phyloP scores from a whole-genome alignment of 2,888 invertebrate genomes.

The Kuschelorhynchus macadamiae region DNA sequence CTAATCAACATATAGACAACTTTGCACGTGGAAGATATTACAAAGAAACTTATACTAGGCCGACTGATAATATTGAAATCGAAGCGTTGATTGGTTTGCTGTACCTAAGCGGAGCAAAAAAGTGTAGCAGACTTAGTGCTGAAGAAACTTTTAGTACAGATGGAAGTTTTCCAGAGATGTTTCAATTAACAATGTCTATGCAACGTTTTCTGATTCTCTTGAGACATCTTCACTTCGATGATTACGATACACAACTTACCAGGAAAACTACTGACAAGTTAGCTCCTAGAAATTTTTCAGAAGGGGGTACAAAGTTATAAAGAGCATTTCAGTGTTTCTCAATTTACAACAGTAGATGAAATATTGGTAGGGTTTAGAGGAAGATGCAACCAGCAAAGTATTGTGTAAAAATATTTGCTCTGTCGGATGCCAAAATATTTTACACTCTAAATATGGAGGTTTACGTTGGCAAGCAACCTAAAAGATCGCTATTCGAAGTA shows the following conservation, averaged over 20 bases:
- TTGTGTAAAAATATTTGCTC: constrained; percentile 55
- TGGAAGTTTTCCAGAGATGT: constrained; percentile 55
- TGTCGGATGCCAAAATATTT: constrained; percentile 52
- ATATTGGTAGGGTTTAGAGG: constrained; percentile 50
- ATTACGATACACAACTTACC: constrained; percentile 46
- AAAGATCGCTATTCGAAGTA: constrained; percentile 46
- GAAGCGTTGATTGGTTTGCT: constrained; percentile 24
- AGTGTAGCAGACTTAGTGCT: constrained; percentile 52
- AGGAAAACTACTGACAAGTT: constrained; percentile 27
- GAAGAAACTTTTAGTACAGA: constrained; percentile 56
- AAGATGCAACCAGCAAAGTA: constrained; percentile 58
- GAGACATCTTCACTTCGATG: constrained; percentile 54
- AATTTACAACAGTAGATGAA: constrained; percentile 58
- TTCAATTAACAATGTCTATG: constrained; percentile 55
- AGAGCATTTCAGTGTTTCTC: constrained; percentile 52
- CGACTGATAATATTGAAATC: constrained; percentile 11
- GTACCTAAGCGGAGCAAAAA: constrained; percentile 50
- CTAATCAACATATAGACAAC: constrained; percentile 4
- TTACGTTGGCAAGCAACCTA: constrained; percentile 52
- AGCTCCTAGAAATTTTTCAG: constrained; percentile 19
- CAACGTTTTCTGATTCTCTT: constrained; percentile 54
- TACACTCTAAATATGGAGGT: constrained; percentile 54
- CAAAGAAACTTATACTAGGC: constrained; percentile 5
- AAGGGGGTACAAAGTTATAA: constrained; percentile 21
- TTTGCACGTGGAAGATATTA: constrained; percentile 10